A percentile compares a stretch with the other conserved stretches of the same genome.
Evolutionary conservation across 1,140 invertebrate genomes (phyloP).

Genomic region (Cydia amplana): DNA sequence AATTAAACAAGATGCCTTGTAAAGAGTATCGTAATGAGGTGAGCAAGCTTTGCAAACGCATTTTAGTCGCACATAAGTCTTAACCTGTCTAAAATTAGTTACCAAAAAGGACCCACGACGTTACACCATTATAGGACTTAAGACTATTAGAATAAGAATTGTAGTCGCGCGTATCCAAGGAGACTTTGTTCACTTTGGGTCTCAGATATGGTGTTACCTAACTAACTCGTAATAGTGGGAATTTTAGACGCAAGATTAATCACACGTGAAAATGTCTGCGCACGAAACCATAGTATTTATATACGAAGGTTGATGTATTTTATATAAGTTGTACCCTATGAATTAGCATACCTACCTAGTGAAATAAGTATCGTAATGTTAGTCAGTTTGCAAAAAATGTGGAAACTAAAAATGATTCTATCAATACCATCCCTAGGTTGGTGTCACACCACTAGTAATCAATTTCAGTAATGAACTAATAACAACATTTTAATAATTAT

Average conservation of each 20-base stretch:
- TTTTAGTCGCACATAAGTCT: not conserved
- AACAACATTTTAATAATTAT: too few relatives aligned
- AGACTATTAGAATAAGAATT: not conserved
- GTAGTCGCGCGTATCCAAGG: not conserved
- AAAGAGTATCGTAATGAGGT: slow-evolving; percentile 10
- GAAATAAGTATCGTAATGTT: too few relatives aligned
- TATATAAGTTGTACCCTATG: too few relatives aligned
- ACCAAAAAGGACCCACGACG: not conserved
- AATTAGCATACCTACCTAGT: too few relatives aligned
- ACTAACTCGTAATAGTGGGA: not conserved
- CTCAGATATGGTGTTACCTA: not conserved
- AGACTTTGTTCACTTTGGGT: not conserved
- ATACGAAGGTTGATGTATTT: too few relatives aligned
- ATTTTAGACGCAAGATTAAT: slow-evolving; percentile 6
- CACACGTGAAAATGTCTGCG: not conserved
- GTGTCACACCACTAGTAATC: too few relatives aligned
- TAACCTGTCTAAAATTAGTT: not conserved
- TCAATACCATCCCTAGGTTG: too few relatives aligned
- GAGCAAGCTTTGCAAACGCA: not conserved
- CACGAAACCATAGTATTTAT: not conserved
- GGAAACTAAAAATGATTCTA: too few relatives aligned
- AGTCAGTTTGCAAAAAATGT: too few relatives aligned
- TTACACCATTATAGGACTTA: not conserved
- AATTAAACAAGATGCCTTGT: slow-evolving; percentile 13
- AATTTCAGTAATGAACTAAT: too few relatives aligned